Evolutionary conservation across 2,888 invertebrate genomes (phyloP).

Genomic region (Hanleya hanleyi): DNA sequence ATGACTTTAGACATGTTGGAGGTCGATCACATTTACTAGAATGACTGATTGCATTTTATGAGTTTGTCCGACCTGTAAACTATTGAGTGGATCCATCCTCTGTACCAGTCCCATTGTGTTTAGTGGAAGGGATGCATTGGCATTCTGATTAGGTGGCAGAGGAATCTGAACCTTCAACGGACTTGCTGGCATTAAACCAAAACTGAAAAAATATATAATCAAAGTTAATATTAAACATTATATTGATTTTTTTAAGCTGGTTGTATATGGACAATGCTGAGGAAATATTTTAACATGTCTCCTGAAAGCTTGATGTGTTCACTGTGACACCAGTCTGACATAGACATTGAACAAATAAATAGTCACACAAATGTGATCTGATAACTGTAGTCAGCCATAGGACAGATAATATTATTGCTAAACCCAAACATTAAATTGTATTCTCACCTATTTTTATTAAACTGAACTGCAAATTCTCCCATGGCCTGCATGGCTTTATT

Average conservation of each 20-base stretch:
- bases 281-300: not conserved
- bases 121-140: constrained; percentile 85
- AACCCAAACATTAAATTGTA: too few species aligned
- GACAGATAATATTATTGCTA: not conserved
- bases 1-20: too few species aligned
- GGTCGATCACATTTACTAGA: too few species aligned
- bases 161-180: constrained; percentile 86
- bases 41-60: too few species aligned
- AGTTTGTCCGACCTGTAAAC: constrained; percentile 78
- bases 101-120: constrained; percentile 93
- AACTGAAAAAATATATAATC: constrained; percentile 77
- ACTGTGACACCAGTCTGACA: too few species aligned
- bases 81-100: constrained; percentile 97
- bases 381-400: too few species aligned
- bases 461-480: constrained; percentile 96
- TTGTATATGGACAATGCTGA: not conserved
- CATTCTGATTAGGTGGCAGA: constrained; percentile 85
- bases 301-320: too few species aligned
- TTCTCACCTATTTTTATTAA: constrained; percentile 97
- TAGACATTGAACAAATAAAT: too few species aligned
- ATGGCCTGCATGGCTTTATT: constrained; percentile 99
- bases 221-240: too few species aligned
- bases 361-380: too few species aligned
- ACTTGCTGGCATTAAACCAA: constrained; percentile 91
- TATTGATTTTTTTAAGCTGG: not conserved